Base-by-base conservation (phyloP, 2,888 invertebrate genomes). In the Cerceris rybyensis region DNA sequence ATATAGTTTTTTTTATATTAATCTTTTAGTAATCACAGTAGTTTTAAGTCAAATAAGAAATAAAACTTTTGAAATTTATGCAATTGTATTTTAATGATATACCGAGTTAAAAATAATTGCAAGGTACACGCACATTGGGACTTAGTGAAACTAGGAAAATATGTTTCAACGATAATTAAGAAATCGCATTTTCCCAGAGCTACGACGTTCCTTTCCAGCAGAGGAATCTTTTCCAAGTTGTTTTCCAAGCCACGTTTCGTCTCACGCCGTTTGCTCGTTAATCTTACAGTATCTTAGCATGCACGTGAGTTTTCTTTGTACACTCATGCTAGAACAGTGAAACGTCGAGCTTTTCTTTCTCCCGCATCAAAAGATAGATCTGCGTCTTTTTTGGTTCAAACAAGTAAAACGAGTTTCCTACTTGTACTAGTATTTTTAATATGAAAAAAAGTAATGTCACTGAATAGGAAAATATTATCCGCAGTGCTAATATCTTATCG, bases 191-290 rank as follows among this genome's bases (percentile, higher is more conserved):
- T 46, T 55, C 17, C 52, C 65, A 43, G 50, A 65, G 69, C 60
- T 58, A 52, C 61, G 68, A 59, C 60, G 65, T 77, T 77, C 64
- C 65, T 74, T 58, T 65, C 58, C 14, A 58, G 17, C 43, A 1
- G 50, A 75, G 69, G 69, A 75, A 75, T 77, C 65, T 67, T 68
- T 70, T 61, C 39, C 59, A 43, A 41, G 41, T 73, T 68, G 72
- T 68, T 75, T 70, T 71, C 59, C 79, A 43, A 14, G 43, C 66
- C 68, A 57, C 82, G 67, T 75, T 75, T 76, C 72, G 70, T 73
- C 68, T 67, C 74, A 55, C 52, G 70, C 59, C 52, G 59, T 66
- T 67, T 16, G 46, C 58, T 42, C 78, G 71, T 81, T 81, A 71
- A 81, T 81, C 66, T 69, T 74, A 68, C 70, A 43, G 70, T 74